These are phyloP conservation scores for Oostethus manadensis DNA, from an alignment of 2,113 vertebrate genomes.

Conservation along the genomic window DNA sequence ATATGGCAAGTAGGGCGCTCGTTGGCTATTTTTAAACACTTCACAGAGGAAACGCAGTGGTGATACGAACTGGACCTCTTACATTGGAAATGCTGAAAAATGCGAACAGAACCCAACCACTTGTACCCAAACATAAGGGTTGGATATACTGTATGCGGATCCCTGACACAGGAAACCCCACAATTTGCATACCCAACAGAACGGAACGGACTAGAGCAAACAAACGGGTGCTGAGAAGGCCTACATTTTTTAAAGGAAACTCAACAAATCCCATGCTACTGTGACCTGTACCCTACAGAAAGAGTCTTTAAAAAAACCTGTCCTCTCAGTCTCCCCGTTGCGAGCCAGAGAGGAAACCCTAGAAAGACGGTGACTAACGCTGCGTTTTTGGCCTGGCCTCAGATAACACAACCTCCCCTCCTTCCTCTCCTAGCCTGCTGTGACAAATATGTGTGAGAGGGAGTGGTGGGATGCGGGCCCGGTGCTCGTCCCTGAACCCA, in stretches of 20 bases:
- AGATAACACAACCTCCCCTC: constrained; percentile 61
- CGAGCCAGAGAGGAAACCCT: constrained; percentile 77
- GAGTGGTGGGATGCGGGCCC: constrained; percentile 47
- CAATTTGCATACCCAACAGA: no score
- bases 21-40: not conserved
- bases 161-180: not conserved
- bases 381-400: constrained; percentile 46
- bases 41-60: not conserved
- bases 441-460: constrained; percentile 61
- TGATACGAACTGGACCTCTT: no score
- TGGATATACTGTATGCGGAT: not conserved
- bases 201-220: no score
- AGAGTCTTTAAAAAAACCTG: constrained; percentile 20
- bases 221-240: no score
- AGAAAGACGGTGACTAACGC: constrained; percentile 82
- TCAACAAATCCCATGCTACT: not conserved
- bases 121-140: not conserved
- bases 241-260: no score
- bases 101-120: not conserved
- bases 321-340: constrained; percentile 47
- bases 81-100: no score
- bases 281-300: not conserved
- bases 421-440: constrained; percentile 54
- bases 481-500: constrained; percentile 44
- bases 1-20: not conserved